These are phyloP conservation scores for Diachasma alloeum DNA, from an alignment of 1,140 invertebrate species.

Conservation along the genomic window DNA sequence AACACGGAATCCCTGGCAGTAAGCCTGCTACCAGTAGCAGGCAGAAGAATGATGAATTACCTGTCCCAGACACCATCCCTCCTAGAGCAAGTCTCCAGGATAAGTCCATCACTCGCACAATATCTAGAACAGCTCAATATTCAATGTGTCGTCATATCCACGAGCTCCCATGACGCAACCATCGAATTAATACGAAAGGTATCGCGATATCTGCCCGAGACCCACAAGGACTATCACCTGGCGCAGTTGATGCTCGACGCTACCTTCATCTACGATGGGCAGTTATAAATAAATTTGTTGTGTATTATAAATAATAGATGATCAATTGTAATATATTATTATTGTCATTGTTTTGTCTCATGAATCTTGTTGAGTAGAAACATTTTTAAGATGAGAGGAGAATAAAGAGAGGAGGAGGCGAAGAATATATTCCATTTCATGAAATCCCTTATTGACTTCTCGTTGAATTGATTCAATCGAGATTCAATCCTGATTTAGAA, in stretches of 20 bases:
- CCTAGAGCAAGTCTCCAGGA: conserved; percentile 71
- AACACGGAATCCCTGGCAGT: conserved; percentile 72
- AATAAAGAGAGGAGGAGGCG: too few species aligned
- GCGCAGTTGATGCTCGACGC: conserved; percentile 58
- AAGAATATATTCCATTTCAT: too few species aligned
- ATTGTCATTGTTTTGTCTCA: not conserved
- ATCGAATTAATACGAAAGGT: conserved; percentile 54
- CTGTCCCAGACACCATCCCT: conserved; percentile 68
- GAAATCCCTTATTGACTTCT: too few species aligned
- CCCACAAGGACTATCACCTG: conserved; percentile 54
- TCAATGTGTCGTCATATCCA: conserved; percentile 44
- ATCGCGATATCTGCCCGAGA: conserved; percentile 49
- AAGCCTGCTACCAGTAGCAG: conserved; percentile 75
- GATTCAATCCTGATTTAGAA: too few species aligned
- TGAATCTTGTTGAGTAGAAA: not conserved
- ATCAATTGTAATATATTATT: not conserved
- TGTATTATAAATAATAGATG: not conserved
- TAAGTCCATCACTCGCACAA: conserved; percentile 73
- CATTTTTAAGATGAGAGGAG: not conserved
- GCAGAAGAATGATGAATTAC: conserved; percentile 74
- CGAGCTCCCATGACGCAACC: conserved; percentile 56
- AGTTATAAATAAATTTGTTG: not conserved
- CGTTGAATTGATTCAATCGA: too few species aligned
- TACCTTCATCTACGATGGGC: conserved; percentile 49
- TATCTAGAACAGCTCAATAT: conserved; percentile 73